Base-by-base conservation (phyloP, 2,797 vertebrate genomes). In the Phylloscopus collybita region DNA sequence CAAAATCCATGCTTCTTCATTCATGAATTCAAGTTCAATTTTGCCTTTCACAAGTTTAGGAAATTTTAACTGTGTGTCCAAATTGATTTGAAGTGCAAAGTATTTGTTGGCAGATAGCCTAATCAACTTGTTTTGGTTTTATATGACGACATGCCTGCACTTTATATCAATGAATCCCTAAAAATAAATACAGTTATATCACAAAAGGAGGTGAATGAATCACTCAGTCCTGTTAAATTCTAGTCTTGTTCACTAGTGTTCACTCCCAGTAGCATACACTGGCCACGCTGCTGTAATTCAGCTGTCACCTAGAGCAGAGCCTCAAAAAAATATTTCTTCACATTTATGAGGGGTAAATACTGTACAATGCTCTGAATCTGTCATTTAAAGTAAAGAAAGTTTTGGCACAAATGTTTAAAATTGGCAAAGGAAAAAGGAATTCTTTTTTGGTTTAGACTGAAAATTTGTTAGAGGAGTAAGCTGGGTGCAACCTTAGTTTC, bases 81-180 rank as follows among this genome's bases (percentile, higher is more conserved):
- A 91, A 57, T 26, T 50, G 9, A 79, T 66, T 61, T 72, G 60
- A 73, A 72, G 42, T 25, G 21, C 38, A 32, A 80, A 64, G 18
- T 61, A 57, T 91, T 80, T 69, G 20, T 60, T 85, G 65, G 30
- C 32, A 5, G 3, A 27, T 61, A 85, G 40, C 5, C 38, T 86
- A 65, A 89, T 88, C 26, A 54, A 34, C 54, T 67, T 86, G 9
- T 56, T 92, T 86, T 61, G 27, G 2, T n/a, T 82, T 86, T 69
- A 40, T 73, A 32, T 54, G 20, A 47, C 90, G 64, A 47, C 23
- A 40, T 74, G 11, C 23, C 50, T 49, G 9, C 27, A 53, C 36
- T 92, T 96, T 80, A 45, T 92, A 50, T 78, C 80, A 91, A 22
- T 85, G 34, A 93, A 76, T 78, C 89, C 51, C 56, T 91, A 81